Percentiles rank a stretch among this genome's conserved stretches.
Conservation (phyloP, 1,140 invertebrate genomes). For the Listronotus oregonensis region DNA sequence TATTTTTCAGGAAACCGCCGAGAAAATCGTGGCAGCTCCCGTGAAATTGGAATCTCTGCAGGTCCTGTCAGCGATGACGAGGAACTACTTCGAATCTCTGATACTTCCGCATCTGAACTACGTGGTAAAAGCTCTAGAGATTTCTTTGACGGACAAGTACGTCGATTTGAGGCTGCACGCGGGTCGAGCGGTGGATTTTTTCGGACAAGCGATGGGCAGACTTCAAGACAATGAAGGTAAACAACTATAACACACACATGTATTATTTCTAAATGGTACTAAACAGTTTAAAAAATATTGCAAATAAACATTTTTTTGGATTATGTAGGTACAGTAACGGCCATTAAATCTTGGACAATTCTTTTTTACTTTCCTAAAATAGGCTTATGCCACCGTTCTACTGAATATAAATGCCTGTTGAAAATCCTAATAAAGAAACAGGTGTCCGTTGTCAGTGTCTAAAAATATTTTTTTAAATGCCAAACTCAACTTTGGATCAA, state of each 20-base stretch:
- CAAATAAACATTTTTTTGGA: too few relatives aligned
- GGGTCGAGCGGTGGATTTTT: conserved; percentile 66
- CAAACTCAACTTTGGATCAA: too few relatives aligned
- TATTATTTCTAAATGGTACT: too few relatives aligned
- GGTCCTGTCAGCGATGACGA: conserved; percentile 71
- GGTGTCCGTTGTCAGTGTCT: too few relatives aligned
- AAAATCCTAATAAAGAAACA: too few relatives aligned
- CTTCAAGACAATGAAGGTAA: conserved; percentile 1
- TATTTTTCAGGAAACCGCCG: not conserved
- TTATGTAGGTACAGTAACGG: too few relatives aligned
- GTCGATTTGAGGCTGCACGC: conserved; percentile 67
- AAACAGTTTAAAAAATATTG: too few relatives aligned
- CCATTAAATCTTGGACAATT: too few relatives aligned
- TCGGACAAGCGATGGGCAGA: conserved; percentile 63
- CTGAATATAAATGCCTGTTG: too few relatives aligned
- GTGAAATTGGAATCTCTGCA: conserved; percentile 78
- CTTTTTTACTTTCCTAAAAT: too few relatives aligned
- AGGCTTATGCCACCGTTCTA: too few relatives aligned
- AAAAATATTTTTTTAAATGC: too few relatives aligned
- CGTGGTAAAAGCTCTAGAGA: conserved; percentile 63
- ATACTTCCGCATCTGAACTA: conserved; percentile 61
- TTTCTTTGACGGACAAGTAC: conserved; percentile 61
- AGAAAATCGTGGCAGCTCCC: conserved; percentile 59
- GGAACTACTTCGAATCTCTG: conserved; percentile 65
- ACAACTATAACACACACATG: not conserved